Evolutionary conservation across 2,888 invertebrate species (phyloP).

Genomic region (Hydrotaea diabolus): DNA sequence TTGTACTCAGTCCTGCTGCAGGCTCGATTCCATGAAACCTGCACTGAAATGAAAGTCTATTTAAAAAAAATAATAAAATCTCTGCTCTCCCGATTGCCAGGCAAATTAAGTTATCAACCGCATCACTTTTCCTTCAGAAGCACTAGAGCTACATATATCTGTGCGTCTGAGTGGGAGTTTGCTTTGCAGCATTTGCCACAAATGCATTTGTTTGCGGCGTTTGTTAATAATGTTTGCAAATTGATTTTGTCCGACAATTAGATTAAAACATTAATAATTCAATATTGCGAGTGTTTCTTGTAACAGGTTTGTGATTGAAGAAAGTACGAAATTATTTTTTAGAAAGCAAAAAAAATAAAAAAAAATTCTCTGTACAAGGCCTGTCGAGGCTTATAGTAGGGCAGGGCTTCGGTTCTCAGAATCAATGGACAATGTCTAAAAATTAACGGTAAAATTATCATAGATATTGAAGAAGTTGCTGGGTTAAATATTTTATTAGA

Average conservation of each 20-base stretch:
- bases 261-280: slow-evolving; percentile 29
- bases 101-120: slow-evolving; percentile 62
- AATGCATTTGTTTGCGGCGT: slow-evolving; percentile 32
- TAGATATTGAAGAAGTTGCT: no score
- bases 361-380: no score
- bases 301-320: not conserved
- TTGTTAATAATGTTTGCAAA: slow-evolving; percentile 25
- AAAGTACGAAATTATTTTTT: not conserved
- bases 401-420: no score
- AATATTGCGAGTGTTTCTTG: not conserved
- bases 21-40: no score
- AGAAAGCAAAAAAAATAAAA: not conserved
- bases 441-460: no score
- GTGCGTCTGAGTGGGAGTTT: not conserved
- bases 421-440: no score
- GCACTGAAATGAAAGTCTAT: not conserved
- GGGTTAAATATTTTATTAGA: no score
- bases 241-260: slow-evolving; percentile 19
- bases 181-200: slow-evolving; percentile 21
- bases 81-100: not conserved
- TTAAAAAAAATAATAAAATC: not conserved
- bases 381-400: no score
- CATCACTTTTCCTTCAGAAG: slow-evolving; percentile 30
- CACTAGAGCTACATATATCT: not conserved
- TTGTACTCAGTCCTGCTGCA: not conserved